Evolutionary conservation across 2,888 invertebrate species (phyloP).

Genomic region (Lasioglossum vierecki): DNA sequence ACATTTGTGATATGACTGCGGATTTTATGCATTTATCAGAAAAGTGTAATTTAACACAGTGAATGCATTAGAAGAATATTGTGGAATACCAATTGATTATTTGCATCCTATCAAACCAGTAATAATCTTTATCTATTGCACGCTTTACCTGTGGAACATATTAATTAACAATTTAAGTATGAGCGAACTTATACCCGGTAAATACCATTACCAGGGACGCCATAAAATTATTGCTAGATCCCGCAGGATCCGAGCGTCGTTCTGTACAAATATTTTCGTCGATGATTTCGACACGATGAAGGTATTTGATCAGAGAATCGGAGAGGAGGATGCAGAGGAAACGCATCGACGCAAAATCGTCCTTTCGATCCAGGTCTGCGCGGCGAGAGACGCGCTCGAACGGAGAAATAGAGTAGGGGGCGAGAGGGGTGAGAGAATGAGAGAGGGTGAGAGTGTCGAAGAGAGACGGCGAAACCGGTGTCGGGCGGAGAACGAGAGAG

Average conservation of each 20-base stretch:
- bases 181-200: neutral
- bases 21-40: neutral
- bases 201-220: neutral
- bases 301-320: constrained; percentile 4
- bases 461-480: constrained; percentile 22
- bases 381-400: constrained; percentile 43
- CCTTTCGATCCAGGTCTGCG: constrained; percentile 42
- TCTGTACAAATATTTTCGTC: neutral
- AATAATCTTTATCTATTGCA: neutral
- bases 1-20: neutral
- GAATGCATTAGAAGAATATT: neutral
- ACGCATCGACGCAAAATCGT: constrained; percentile 49
- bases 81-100: neutral
- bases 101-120: neutral
- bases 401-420: constrained; percentile 39
- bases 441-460: constrained; percentile 22
- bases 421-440: neutral
- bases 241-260: neutral
- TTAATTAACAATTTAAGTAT: neutral
- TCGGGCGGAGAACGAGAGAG: constrained; percentile 23
- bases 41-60: neutral
- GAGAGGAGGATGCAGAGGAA: constrained; percentile 1
- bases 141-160: neutral
- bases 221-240: neutral
- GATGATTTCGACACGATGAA: neutral